Evolutionary conservation across 2,888 invertebrate species (phyloP).

Genomic region (Atethmia centrago): DNA sequence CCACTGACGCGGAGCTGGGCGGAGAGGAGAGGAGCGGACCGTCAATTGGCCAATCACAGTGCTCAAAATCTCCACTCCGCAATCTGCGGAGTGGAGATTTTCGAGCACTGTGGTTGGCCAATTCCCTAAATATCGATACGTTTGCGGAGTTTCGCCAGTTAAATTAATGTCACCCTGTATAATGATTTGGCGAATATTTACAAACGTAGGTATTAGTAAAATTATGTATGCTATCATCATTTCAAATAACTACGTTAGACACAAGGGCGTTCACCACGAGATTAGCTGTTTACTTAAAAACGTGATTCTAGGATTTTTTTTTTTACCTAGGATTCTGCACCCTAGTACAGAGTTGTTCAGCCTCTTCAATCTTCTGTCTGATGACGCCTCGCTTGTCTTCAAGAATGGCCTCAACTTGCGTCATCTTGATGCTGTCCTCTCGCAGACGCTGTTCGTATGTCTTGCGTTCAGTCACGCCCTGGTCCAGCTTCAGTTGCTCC

Average conservation of each 20-base stretch:
- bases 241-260: background rate
- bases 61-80: no score
- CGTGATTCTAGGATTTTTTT: background rate
- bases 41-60: no score
- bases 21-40: no score
- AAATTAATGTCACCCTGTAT: background rate
- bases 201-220: no score
- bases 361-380: constrained; percentile 78
- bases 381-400: constrained; percentile 79
- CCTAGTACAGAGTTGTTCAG: constrained; percentile 85
- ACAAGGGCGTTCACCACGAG: background rate
- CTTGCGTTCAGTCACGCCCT: constrained; percentile 75
- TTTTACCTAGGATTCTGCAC: constrained; percentile 87
- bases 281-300: background rate
- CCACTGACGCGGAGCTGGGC: no score
- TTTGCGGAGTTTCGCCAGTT: background rate
- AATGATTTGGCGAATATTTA: background rate
- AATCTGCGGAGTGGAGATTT: no score
- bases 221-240: background rate
- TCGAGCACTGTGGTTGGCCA: no score
- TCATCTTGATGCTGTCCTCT: constrained; percentile 83
- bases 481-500: constrained; percentile 83
- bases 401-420: constrained; percentile 79
- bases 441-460: constrained; percentile 77
- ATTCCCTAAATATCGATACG: no score